These are phyloP conservation scores for Drosophila infuscata DNA, from an alignment of 2,888 invertebrate genomes.

Conservation along the genomic window DNA sequence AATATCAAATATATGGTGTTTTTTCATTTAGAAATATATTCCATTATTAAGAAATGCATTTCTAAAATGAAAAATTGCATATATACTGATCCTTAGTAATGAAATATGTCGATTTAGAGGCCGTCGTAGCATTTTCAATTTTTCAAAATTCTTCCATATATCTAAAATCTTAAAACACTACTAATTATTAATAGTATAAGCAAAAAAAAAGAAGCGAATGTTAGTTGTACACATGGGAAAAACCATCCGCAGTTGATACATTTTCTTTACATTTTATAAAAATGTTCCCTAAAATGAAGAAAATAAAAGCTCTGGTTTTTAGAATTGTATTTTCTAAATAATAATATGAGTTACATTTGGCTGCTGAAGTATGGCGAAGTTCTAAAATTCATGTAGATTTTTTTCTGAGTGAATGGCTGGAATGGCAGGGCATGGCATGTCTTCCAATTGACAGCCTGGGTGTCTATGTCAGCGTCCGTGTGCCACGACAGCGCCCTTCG, in stretches of 20 bases:
- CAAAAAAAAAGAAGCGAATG: no score
- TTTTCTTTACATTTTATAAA: neutral
- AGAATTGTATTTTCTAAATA: neutral
- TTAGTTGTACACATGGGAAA: neutral
- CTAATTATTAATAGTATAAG: neutral
- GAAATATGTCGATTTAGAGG: neutral
- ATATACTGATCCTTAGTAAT: neutral
- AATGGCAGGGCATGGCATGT: constrained; percentile 17
- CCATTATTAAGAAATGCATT: neutral
- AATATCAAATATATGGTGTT: neutral
- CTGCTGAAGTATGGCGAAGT: neutral
- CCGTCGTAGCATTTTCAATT: no score
- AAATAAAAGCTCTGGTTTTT: neutral
- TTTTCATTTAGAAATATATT: neutral
- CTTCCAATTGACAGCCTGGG: constrained; percentile 51
- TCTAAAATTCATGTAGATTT: neutral
- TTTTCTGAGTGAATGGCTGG: neutral
- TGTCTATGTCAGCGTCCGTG: constrained; percentile 51
- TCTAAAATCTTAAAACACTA: neutral
- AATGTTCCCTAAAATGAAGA: neutral
- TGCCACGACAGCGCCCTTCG: constrained; percentile 3
- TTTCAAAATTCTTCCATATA: no score
- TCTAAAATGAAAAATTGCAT: neutral
- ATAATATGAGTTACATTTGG: neutral
- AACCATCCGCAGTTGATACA: neutral